phyloP scores from a whole-genome alignment of 92 coral and sea anemone species.

The Zoanthus sociatus region DNA sequence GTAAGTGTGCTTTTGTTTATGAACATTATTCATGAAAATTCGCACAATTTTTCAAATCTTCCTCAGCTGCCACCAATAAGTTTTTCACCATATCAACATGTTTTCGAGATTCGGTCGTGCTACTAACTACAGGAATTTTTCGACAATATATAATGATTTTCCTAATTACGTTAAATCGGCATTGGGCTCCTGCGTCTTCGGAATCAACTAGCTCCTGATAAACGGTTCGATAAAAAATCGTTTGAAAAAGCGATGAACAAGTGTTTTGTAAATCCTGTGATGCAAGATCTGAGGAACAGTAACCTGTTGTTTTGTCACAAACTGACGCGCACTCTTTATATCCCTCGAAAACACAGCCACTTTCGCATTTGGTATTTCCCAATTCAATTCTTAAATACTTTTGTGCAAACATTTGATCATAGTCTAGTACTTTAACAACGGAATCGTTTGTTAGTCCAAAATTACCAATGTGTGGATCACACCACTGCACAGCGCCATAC shows the following conservation, averaged over 20 bases:
- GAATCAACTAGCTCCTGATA: slow-evolving; percentile 31
- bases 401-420: slow-evolving; percentile 59
- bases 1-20: no score
- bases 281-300: slow-evolving; percentile 45
- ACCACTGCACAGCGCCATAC: slow-evolving; percentile 77
- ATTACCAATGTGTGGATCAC: slow-evolving; percentile 82
- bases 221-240: slow-evolving; percentile 16
- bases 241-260: slow-evolving; percentile 38
- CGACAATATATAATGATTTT: background rate
- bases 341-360: slow-evolving; percentile 63
- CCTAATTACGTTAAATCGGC: background rate
- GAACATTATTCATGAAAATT: no score
- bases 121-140: background rate
- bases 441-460: slow-evolving; percentile 71
- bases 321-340: slow-evolving; percentile 60
- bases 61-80: background rate
- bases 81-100: slow-evolving; percentile 11
- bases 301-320: slow-evolving; percentile 63
- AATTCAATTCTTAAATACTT: slow-evolving; percentile 29
- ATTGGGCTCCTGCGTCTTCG: slow-evolving; percentile 29
- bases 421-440: slow-evolving; percentile 70
- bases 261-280: slow-evolving; percentile 66
- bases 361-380: slow-evolving; percentile 58
- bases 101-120: background rate
- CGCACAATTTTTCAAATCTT: background rate